phyloP scores from a whole-genome alignment of 2,888 invertebrate species.

The Lochmaea crataegi region DNA sequence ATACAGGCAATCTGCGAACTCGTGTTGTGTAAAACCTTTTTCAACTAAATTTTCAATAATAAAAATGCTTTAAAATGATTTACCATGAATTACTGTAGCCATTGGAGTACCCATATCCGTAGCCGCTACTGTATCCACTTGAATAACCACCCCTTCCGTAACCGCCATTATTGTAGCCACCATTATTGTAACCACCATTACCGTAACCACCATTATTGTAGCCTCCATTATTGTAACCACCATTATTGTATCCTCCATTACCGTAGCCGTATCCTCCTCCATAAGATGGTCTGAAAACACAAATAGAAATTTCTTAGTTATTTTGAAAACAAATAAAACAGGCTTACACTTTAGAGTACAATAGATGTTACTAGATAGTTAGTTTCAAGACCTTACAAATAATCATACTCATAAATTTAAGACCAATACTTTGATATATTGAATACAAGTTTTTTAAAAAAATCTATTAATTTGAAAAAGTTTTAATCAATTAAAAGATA shows the following conservation, averaged over 20 bases:
- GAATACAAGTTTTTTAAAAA: no score
- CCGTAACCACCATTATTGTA: background rate
- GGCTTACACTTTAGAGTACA: no score
- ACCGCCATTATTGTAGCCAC: background rate
- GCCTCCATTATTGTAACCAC: background rate
- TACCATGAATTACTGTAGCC: slow-evolving; percentile 25
- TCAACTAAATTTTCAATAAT: no score
- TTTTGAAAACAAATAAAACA: no score
- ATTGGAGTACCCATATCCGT: slow-evolving; percentile 32
- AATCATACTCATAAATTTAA: no score
- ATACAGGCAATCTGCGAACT: no score
- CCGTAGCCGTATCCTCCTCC: background rate
- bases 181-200: slow-evolving; percentile 8
- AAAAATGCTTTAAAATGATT: no score
- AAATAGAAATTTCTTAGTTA: background rate
- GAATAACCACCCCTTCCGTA: slow-evolving; percentile 1
- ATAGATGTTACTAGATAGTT: no score
- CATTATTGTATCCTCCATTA: background rate
- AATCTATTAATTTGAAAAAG: no score
- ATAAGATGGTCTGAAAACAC: slow-evolving; percentile 5
- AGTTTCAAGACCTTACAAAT: no score
- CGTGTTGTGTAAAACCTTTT: no score
- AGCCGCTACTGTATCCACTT: slow-evolving; percentile 29
- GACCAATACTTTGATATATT: no score
- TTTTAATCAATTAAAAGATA: background rate